Conservation (phyloP, 1,140 invertebrate genomes). For the Panonychus citri region DNA sequence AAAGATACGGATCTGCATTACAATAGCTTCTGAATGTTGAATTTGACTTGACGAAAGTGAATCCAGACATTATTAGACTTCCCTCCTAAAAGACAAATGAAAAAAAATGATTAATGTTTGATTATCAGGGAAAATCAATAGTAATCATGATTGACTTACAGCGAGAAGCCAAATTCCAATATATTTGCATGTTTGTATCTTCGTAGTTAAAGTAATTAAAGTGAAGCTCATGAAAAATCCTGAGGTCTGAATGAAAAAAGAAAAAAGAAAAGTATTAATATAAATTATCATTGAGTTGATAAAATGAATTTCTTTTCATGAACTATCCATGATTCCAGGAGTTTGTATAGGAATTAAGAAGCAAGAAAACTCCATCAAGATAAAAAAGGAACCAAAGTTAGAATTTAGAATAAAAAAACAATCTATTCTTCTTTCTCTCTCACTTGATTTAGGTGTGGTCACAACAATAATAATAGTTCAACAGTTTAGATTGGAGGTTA, state of each 20-base stretch:
- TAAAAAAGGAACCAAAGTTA: too few relatives aligned
- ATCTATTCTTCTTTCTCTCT: too few relatives aligned
- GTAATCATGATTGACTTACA: constrained; percentile 24
- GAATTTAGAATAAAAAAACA: too few relatives aligned
- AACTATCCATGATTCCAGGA: too few relatives aligned
- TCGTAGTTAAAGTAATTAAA: constrained; percentile 16
- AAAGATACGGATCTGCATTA: constrained; percentile 50
- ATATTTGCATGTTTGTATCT: constrained; percentile 64
- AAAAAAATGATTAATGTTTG: background rate
- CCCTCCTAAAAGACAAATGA: constrained; percentile 20
- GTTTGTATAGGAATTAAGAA: too few relatives aligned
- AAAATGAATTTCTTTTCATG: too few relatives aligned
- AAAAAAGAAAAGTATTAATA: too few relatives aligned
- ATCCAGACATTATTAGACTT: constrained; percentile 29
- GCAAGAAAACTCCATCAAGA: too few relatives aligned
- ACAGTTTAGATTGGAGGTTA: too few relatives aligned
- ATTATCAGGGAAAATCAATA: background rate
- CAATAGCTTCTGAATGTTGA: constrained; percentile 41
- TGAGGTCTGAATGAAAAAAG: background rate
- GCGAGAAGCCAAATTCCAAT: constrained; percentile 71
- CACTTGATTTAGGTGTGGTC: too few relatives aligned
- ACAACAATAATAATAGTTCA: too few relatives aligned
- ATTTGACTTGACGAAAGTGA: constrained; percentile 41
- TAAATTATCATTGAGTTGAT: too few relatives aligned
- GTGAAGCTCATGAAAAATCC: constrained; percentile 4